phyloP scores from a whole-genome alignment of 92 coral and sea anemone genomes.

The Parazoanthus darwini region DNA sequence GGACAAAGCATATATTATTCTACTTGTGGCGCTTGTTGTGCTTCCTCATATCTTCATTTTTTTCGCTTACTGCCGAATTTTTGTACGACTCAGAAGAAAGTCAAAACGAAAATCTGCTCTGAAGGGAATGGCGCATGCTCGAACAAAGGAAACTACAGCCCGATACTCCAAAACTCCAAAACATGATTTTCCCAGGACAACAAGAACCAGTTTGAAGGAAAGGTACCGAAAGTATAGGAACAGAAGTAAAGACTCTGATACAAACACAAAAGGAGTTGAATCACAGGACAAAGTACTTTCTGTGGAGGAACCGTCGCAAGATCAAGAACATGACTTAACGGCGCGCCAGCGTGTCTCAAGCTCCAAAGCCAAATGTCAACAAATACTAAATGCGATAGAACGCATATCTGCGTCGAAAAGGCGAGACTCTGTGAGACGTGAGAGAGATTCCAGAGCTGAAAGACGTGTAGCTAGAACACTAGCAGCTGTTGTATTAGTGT shows the following conservation, averaged over 20 bases:
- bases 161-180: background rate
- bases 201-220: background rate
- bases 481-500: constrained; percentile 20
- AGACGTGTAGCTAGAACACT: constrained; percentile 32
- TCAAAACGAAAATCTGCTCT: constrained; percentile 4
- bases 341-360: background rate
- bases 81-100: constrained; percentile 16
- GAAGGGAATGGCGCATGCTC: background rate
- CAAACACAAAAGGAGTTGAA: background rate
- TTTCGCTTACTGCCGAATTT: constrained; percentile 30
- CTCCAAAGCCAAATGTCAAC: background rate
- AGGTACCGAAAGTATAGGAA: background rate
- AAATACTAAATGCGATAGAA: background rate
- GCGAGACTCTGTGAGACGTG: background rate
- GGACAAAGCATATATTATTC: background rate
- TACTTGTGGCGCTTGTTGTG: constrained; percentile 1
- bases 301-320: background rate
- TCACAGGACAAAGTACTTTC: background rate
- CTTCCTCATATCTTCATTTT: constrained; percentile 2
- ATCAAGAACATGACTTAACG: background rate
- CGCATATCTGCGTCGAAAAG: background rate
- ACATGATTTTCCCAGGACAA: background rate
- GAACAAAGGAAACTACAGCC: background rate
- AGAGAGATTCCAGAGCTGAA: constrained; percentile 33
- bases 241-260: background rate